phyloP scores from a whole-genome alignment of 2,888 invertebrate species.

The Synergus umbraculus region DNA sequence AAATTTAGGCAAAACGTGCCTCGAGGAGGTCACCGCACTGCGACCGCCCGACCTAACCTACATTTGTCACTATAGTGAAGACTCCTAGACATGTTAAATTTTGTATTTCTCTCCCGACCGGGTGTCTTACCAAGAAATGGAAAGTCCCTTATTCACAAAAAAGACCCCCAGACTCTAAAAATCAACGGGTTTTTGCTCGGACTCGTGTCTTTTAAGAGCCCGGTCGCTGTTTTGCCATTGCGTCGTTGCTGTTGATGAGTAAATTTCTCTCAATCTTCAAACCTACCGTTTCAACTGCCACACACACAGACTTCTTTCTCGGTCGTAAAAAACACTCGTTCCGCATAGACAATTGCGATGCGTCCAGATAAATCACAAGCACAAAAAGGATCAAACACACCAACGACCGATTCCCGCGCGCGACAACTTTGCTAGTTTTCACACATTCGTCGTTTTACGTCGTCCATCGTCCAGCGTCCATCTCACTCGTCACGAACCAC shows the following conservation, averaged over 20 bases:
- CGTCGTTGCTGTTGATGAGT: constrained; percentile 61
- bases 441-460: constrained; percentile 62
- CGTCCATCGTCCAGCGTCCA: constrained; percentile 36
- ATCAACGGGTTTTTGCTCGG: constrained; percentile 35
- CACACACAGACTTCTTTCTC: constrained; percentile 62
- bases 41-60: constrained; percentile 73
- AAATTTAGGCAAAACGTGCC: constrained; percentile 54
- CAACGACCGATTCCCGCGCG: constrained; percentile 74
- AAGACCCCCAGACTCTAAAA: constrained; percentile 7
- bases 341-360: constrained; percentile 62
- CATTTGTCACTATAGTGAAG: constrained; percentile 66
- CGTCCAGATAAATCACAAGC: constrained; percentile 62
- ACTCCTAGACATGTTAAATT: constrained; percentile 20
- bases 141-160: background rate
- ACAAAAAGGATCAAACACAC: constrained; percentile 72
- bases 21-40: constrained; percentile 68
- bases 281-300: constrained; percentile 66
- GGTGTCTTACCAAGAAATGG: constrained; percentile 1
- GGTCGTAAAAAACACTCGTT: constrained; percentile 68
- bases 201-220: constrained; percentile 53
- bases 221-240: constrained; percentile 60
- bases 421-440: constrained; percentile 72
- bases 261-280: constrained; percentile 54
- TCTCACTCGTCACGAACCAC: constrained; percentile 44
- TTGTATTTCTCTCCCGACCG: constrained; percentile 15